Evolutionary conservation across 2,113 vertebrate genomes (phyloP), one percentile per base, ranked within the genome.

Genomic region (Perca schrenkii): DNA sequence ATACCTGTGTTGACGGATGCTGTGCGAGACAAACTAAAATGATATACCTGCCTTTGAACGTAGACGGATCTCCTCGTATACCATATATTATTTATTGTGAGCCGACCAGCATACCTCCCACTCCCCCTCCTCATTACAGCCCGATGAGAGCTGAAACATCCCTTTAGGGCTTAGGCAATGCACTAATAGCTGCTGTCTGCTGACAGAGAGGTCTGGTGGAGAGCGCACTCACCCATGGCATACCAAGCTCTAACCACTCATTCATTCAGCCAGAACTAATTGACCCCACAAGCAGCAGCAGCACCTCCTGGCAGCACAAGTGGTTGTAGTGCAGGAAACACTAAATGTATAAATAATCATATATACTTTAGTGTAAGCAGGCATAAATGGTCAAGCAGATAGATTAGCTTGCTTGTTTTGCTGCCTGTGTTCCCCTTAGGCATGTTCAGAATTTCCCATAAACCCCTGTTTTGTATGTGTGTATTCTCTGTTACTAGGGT

Each of bases 151-250:
- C 69, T 68, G 80, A 79, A 86, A 62, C 74, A 36, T 85, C 82
- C 88, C 91, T 86, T 53, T 74, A 68, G 85, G 79, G 80, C 73
- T 72, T 7, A 28, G 80, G 56, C 60, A 5, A 8, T 10, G 78
- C 63, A 71, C 82, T 88, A 80, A 90, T 87, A 81, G 83, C 69
- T 73, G 77, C 82, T 87, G 84, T 79, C 69, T 91, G 80, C 75
- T 87, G 85, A 80, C 82, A 54, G 73, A 72, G 84, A 79, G 52
- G 74, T 58, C 70, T 79, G 76, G 16, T 83, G 57, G 15, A 34
- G 62, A 80, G 75, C 7, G 74, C 76, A 74, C 54, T 81, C 87
- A 89, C 49, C 79, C 80, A 21, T 60, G 58, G 65, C 62, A 60
- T 14, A 61, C 66, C 34, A 2, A 76, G 52, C 80, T 73, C 67